Percentiles rank a stretch among this genome's conserved stretches.
Evolutionary conservation across 2,113 vertebrate genomes (phyloP).

Genomic region (Aphyosemion australe): DNA sequence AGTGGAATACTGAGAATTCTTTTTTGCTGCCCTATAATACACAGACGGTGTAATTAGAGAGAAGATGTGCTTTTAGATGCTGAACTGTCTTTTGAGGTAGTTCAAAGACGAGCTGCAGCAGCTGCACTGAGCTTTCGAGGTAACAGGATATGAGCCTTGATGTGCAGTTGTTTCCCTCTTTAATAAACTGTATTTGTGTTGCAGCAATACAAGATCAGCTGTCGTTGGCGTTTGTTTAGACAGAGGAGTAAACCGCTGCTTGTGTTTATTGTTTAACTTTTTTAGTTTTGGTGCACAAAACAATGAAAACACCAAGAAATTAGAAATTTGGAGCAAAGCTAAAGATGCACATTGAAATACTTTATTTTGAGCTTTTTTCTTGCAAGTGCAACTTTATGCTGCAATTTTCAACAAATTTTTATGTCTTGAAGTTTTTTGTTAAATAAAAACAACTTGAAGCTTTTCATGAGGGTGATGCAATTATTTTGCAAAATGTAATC

Average conservation of each 20-base stretch:
- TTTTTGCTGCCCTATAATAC: conserved; percentile 68
- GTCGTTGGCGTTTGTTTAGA: background rate
- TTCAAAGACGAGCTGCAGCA: conserved; percentile 67
- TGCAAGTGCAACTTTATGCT: background rate
- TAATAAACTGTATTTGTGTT: conserved; percentile 23
- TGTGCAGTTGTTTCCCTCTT: conserved; percentile 43
- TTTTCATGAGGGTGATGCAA: no score
- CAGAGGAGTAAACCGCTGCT: background rate
- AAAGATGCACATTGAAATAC: no score
- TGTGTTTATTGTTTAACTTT: no score
- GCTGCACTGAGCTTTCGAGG: conserved; percentile 50
- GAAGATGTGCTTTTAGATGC: conserved; percentile 65
- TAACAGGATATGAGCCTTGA: conserved; percentile 20
- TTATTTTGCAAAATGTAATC: no score
- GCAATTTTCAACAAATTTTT: background rate
- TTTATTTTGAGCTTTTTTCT: background rate
- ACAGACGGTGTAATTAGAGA: conserved; percentile 70
- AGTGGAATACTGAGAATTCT: conserved; percentile 57
- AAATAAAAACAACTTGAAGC: no score
- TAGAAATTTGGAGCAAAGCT: no score
- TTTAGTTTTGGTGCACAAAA: no score
- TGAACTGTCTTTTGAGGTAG: conserved; percentile 73
- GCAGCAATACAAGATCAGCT: background rate
- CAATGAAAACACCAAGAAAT: no score
- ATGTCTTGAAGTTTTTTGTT: background rate